These are phyloP conservation scores for Acromyrmex charruanus DNA, from an alignment of 1,140 invertebrate genomes.

Conservation along the genomic window DNA sequence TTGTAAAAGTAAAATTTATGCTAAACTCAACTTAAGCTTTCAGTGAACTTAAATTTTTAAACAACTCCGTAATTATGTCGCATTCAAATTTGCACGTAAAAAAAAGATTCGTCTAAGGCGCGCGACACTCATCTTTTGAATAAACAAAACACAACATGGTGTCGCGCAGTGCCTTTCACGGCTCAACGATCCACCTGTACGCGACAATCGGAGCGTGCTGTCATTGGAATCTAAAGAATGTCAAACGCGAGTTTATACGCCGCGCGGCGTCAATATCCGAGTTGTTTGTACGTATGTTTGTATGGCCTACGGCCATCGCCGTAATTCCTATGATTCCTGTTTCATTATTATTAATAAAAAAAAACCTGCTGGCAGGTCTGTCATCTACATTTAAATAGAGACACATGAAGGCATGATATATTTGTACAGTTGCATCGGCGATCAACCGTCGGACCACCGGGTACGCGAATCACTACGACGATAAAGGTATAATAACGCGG, in stretches of 20 bases:
- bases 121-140: not conserved
- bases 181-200: constrained; percentile 57
- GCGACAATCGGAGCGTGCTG: constrained; percentile 72
- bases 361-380: not conserved
- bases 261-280: constrained; percentile 1
- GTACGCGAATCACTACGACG: not conserved
- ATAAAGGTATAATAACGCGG: constrained; percentile 26
- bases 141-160: not conserved
- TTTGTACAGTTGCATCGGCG: not conserved
- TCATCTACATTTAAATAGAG: not conserved
- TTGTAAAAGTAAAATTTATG: not conserved
- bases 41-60: not conserved
- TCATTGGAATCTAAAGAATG: constrained; percentile 66
- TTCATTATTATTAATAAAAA: not conserved
- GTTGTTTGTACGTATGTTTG: not conserved
- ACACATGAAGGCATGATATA: not conserved
- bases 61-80: not conserved
- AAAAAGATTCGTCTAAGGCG: not conserved
- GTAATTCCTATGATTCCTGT: not conserved
- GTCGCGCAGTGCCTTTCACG: constrained; percentile 32
- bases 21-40: not conserved
- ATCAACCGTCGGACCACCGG: constrained; percentile 12
- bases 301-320: too few species aligned
- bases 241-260: constrained; percentile 40
- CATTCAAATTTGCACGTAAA: not conserved